Base-by-base conservation (phyloP, 2,888 invertebrate genomes). In the Odiellus spinosus region DNA sequence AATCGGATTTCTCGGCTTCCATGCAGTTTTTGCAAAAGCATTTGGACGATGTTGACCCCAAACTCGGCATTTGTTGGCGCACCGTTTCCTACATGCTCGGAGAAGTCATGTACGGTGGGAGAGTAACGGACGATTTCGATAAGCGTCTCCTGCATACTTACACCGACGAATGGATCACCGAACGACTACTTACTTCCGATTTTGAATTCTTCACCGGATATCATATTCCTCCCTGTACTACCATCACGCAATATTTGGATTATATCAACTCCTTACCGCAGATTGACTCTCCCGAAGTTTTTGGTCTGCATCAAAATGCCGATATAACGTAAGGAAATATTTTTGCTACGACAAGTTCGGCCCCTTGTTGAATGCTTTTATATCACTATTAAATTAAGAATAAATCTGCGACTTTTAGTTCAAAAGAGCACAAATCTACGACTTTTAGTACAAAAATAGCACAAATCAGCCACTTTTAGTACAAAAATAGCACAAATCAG, bases 61-160 rank as follows among this genome's bases (percentile, higher is more conserved):
- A 91, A 63, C 88, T 88, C 64, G 91, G 91, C 18, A 86, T 95
- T 51, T 91, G 91, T 0, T 95, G 93, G 93, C 86, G 86, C 17
- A 95, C 93, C 0, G 81, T 95, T 10, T 87, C 91, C 63, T 95
- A 93, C 64, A 95, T 95, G 93, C 76, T 93, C 33, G 91, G 93
- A 32, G 93, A 95, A 69, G 74, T 77, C 8, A 76, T 76, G 61
- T 77, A 77, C 56, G 87, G 87, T 12, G 93, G 93, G 3, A 72
- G 93, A 56, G 93, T 95, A 0, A 95, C 95, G 0, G 95, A 95
- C 61, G 93, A 95, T 64, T 95, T 90, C 63, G 95, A 95, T 67
- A 93, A 93, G 66, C 75, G 91, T 32, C 71, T 95, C 18, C 68
- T 95, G 36, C 87, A 82, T 19, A 91, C 93, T 0, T 95, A 93